phyloP scores from a whole-genome alignment of 2,888 invertebrate genomes.

The Lamellibrachia satsuma region DNA sequence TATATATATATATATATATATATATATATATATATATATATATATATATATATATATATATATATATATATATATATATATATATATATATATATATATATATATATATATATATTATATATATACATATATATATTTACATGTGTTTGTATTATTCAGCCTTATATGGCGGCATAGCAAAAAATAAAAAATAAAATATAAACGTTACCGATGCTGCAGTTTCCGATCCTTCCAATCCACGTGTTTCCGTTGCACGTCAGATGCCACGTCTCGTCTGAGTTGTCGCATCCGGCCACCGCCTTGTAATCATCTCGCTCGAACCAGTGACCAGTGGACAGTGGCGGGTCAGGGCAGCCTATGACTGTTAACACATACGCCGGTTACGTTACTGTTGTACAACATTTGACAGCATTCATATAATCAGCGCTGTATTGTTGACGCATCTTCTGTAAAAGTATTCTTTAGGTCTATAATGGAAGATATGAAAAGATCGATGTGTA shows the following conservation, averaged over 20 bases:
- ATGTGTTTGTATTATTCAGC: no score
- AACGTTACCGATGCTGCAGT: neutral
- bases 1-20: no score
- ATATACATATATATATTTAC: no score
- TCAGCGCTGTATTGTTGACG: neutral
- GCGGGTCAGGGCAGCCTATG: neutral
- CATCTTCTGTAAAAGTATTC: neutral
- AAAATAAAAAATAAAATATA: no score
- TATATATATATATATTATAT: no score
- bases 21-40: no score
- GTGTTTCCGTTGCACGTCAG: neutral
- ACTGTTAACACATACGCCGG: neutral
- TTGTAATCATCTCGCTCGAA: slow-evolving; percentile 17
- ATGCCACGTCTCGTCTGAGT: neutral
- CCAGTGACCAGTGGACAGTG: neutral
- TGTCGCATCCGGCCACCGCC: neutral
- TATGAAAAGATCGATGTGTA: no score
- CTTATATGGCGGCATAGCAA: no score
- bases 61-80: no score
- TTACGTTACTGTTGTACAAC: neutral
- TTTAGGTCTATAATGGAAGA: no score
- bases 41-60: no score
- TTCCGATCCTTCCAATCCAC: neutral
- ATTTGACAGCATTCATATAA: neutral
- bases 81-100: no score